Percentiles rank a stretch among this genome's conserved stretches.
Conservation (phyloP, 2,797 vertebrate genomes). For the Molossus molossus region DNA sequence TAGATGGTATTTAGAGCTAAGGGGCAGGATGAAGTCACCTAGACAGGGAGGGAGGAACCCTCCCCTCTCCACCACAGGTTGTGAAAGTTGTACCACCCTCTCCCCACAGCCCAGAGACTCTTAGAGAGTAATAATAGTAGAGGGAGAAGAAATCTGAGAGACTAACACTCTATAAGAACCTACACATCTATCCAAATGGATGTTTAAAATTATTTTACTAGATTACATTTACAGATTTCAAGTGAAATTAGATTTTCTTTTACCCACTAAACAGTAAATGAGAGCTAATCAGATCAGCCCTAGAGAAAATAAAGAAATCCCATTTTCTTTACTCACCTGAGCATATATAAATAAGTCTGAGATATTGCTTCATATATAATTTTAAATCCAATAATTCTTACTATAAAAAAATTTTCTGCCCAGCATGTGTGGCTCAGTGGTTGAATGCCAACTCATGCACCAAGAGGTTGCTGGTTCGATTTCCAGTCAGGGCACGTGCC, state of each 20-base stretch:
- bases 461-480: no score
- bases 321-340: slow-evolving; percentile 1
- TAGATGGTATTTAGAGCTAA: neutral
- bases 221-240: neutral
- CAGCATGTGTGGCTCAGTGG: no score
- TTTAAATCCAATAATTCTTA: slow-evolving; percentile 38
- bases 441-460: no score
- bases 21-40: neutral
- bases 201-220: neutral
- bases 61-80: neutral
- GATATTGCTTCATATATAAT: neutral
- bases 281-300: neutral
- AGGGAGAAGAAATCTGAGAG: slow-evolving; percentile 20
- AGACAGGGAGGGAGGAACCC: neutral
- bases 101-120: neutral
- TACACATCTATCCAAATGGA: neutral
- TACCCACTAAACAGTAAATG: neutral
- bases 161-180: neutral
- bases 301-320: slow-evolving; percentile 59
- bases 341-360: slow-evolving; percentile 60
- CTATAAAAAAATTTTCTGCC: neutral
- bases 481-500: no score
- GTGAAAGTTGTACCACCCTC: neutral
- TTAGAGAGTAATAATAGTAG: neutral
- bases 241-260: slow-evolving; percentile 39